Conservation (phyloP, 2,888 invertebrate species). For the Deilephila porcellus region DNA sequence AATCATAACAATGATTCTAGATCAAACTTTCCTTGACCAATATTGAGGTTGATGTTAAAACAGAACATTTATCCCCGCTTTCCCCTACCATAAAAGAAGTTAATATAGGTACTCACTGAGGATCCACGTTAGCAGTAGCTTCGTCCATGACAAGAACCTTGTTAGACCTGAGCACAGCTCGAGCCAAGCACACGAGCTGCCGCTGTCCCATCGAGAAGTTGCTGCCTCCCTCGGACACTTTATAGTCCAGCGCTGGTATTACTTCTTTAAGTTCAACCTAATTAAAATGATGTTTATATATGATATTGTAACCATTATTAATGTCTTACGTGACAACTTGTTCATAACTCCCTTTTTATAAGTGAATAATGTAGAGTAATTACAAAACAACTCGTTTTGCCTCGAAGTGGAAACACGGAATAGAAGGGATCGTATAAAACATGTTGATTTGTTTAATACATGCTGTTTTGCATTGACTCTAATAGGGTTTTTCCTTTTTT, state of each 20-base stretch:
- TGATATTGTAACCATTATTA: background rate
- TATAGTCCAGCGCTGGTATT: constrained; percentile 86
- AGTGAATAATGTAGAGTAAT: too few species aligned
- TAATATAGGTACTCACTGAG: constrained; percentile 79
- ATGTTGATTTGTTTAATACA: too few species aligned
- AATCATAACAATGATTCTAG: too few species aligned
- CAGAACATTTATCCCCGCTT: too few species aligned
- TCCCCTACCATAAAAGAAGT: background rate
- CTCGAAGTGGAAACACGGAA: too few species aligned
- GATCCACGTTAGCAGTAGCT: constrained; percentile 85
- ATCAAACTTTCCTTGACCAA: too few species aligned
- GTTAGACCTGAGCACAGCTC: constrained; percentile 90
- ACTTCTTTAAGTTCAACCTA: constrained; percentile 91
- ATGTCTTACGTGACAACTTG: background rate
- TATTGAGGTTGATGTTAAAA: too few species aligned
- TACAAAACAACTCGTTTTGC: too few species aligned
- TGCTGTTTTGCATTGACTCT: too few species aligned
- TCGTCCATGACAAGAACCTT: constrained; percentile 88
- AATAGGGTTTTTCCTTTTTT: too few species aligned
- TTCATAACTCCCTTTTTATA: too few species aligned
- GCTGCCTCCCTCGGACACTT: constrained; percentile 89
- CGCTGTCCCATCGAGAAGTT: constrained; percentile 93
- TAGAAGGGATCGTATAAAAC: too few species aligned
- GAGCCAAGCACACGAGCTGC: constrained; percentile 91
- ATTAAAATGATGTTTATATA: background rate